phyloP scores from a whole-genome alignment of 2,888 invertebrate genomes.

The Eubasilissa splendida region DNA sequence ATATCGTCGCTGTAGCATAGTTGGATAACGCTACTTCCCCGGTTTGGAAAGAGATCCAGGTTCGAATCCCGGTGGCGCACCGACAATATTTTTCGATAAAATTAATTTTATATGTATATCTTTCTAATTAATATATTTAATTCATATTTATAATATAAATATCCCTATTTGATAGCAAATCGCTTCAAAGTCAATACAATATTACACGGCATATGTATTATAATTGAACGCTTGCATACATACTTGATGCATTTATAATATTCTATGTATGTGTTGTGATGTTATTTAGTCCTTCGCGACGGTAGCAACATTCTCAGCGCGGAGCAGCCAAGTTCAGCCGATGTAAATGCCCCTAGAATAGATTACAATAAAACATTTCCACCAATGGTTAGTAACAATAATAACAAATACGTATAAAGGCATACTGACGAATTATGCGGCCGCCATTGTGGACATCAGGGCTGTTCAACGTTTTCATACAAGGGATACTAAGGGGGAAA shows the following conservation, averaged over 20 bases:
- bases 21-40: too few species aligned
- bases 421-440: conserved; percentile 5
- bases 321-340: conserved; percentile 4
- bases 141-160: too few species aligned
- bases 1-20: too few species aligned
- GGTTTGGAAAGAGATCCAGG: too few species aligned
- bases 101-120: too few species aligned
- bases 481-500: background rate
- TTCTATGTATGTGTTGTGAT: background rate
- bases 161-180: too few species aligned
- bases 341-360: conserved; percentile 35
- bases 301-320: background rate
- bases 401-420: conserved; percentile 22
- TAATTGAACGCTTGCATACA: background rate
- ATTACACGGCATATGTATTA: background rate
- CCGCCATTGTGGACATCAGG: conserved; percentile 16
- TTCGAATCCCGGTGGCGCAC: too few species aligned
- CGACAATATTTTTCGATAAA: too few species aligned
- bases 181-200: background rate
- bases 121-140: too few species aligned
- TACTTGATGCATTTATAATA: background rate
- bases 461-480: background rate
- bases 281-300: background rate
- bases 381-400: conserved; percentile 14
- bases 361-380: conserved; percentile 12